Percentiles rank a stretch among this genome's conserved stretches.
Conservation (phyloP, 2,113 vertebrate species). For the Polypterus bichir region DNA sequence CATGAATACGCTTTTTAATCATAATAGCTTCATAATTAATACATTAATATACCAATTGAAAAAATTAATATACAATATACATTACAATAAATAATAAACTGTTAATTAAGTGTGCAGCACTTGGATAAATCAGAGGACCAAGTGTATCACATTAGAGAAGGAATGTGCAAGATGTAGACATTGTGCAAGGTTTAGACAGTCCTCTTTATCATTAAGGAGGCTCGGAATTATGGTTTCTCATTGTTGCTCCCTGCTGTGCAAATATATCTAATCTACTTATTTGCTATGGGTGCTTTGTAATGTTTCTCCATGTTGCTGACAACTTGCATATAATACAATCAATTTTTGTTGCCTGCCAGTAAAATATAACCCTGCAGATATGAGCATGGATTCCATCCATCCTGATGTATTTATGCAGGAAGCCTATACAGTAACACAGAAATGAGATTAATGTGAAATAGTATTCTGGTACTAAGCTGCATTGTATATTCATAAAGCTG, state of each 20-base stretch:
- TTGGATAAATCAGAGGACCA: slow-evolving; percentile 15
- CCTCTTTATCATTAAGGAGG: slow-evolving; percentile 1
- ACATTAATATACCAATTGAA: no score
- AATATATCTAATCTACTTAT: neutral
- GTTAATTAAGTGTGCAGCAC: no score
- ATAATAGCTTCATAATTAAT: no score
- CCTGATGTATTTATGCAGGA: neutral
- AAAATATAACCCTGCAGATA: slow-evolving; percentile 1
- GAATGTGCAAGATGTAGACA: slow-evolving; percentile 18
- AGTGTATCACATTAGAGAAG: slow-evolving; percentile 14
- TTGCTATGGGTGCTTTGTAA: neutral
- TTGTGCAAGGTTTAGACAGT: slow-evolving; percentile 17
- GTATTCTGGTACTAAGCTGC: neutral
- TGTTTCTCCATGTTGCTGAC: neutral
- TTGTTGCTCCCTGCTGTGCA: neutral
- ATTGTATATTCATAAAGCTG: no score
- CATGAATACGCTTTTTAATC: no score
- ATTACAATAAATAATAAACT: no score
- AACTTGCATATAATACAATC: slow-evolving; percentile 4
- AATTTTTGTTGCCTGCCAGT: neutral
- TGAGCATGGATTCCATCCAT: neutral
- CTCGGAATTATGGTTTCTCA: neutral
- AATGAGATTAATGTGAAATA: slow-evolving; percentile 1
- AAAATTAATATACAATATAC: no score
- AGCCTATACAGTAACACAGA: slow-evolving; percentile 1